A percentile compares a stretch with the other conserved stretches of the same genome.
Conservation (phyloP, 2,113 vertebrate genomes). For the Mobula hypostoma region DNA sequence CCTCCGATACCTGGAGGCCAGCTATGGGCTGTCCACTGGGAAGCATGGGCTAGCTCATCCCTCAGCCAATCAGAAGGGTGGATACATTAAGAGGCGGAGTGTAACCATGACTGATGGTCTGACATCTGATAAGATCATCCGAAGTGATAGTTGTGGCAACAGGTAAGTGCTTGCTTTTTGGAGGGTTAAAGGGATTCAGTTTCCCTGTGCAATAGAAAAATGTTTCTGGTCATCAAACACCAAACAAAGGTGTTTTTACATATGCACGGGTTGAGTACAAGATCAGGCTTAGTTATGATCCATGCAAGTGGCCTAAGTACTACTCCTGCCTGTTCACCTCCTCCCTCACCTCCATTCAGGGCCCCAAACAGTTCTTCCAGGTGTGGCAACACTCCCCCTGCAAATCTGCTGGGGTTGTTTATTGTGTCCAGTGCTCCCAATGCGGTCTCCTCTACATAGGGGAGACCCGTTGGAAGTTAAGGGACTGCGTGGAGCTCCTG, state of each 20-base stretch:
- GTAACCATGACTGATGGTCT: conserved; percentile 92
- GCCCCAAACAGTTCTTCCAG: too few relatives aligned
- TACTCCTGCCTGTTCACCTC: too few relatives aligned
- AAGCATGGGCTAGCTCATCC: conserved; percentile 70
- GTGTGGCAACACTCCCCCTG: too few relatives aligned
- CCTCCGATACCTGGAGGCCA: conserved; percentile 92
- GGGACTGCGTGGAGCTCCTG: too few relatives aligned
- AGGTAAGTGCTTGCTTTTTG: conserved; percentile 63
- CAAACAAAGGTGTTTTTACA: too few relatives aligned
- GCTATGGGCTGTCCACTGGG: conserved; percentile 72
- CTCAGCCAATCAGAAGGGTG: conserved; percentile 74
- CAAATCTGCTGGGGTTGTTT: too few relatives aligned
- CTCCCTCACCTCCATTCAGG: too few relatives aligned
- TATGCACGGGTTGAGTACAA: neutral
- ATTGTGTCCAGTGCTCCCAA: too few relatives aligned
- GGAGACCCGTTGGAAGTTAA: too few relatives aligned
- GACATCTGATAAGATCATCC: conserved; percentile 82
- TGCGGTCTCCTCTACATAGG: too few relatives aligned
- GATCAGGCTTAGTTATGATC: neutral
- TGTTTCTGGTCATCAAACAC: neutral
- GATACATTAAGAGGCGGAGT: conserved; percentile 89
- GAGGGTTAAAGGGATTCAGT: neutral
- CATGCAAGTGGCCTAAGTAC: too few relatives aligned
- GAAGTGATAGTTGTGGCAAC: conserved; percentile 63
- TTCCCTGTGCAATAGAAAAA: neutral